phyloP scores from a whole-genome alignment of 37 sponge, comb jelly and placozoan genomes.

The Amphimedon queenslandica region DNA sequence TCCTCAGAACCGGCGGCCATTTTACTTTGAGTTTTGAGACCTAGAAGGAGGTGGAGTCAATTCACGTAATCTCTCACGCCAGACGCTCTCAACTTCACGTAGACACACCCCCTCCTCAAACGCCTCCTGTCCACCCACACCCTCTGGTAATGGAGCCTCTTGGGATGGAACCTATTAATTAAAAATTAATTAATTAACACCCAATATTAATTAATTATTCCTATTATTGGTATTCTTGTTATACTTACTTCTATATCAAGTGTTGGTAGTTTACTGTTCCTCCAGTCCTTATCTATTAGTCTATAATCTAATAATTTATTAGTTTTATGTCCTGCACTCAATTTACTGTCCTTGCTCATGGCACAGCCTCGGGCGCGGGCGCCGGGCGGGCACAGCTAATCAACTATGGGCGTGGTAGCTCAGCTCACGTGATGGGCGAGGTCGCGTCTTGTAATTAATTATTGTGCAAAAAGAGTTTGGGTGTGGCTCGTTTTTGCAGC shows the following conservation, averaged over 20 bases:
- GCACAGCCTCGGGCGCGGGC: no score
- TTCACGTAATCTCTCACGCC: constrained; percentile 59
- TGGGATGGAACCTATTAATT: constrained; percentile 37
- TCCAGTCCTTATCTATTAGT: constrained; percentile 46
- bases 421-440: no score
- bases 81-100: constrained; percentile 52
- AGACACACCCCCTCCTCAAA: constrained; percentile 35
- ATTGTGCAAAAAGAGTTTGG: no score
- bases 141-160: constrained; percentile 74
- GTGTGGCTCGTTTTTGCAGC: no score
- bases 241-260: constrained; percentile 7
- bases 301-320: constrained; percentile 39
- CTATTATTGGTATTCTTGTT: no score
- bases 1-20: no score
- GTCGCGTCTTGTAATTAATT: no score
- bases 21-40: not conserved
- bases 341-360: constrained; percentile 60
- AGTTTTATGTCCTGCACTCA: constrained; percentile 36
- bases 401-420: no score
- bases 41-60: not conserved
- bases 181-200: no score
- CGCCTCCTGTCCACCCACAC: constrained; percentile 57
- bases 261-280: constrained; percentile 24
- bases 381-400: no score
- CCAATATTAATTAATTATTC: no score